A percentile compares a stretch with the other conserved stretches of the same genome.
phyloP scores from a whole-genome alignment of 1,140 invertebrate species.

The Nomia melanderi region DNA sequence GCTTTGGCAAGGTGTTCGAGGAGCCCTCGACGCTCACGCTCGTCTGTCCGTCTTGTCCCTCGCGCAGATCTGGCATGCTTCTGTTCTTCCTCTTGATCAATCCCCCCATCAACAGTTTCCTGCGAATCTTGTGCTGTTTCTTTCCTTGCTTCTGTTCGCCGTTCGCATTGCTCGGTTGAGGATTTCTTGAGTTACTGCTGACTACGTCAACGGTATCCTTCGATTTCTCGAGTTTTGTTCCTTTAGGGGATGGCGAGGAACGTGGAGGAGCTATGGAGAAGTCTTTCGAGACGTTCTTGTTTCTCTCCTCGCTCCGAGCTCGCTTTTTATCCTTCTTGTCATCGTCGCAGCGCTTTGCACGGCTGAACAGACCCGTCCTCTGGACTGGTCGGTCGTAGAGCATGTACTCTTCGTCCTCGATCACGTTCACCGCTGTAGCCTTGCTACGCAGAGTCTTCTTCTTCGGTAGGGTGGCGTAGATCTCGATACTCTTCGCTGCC shows the following conservation, averaged over 20 bases:
- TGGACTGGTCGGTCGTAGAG: conserved; percentile 84
- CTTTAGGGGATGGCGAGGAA: conserved; percentile 81
- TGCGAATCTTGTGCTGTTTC: conserved; percentile 94
- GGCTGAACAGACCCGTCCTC: conserved; percentile 85
- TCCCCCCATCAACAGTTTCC: conserved; percentile 94
- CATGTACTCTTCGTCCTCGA: conserved; percentile 87
- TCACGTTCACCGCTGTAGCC: conserved; percentile 82
- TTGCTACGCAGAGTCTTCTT: conserved; percentile 88
- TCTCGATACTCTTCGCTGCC: conserved; percentile 89
- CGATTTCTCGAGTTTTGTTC: conserved; percentile 80
- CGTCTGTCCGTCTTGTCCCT: conserved; percentile 83
- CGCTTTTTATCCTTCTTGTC: conserved; percentile 89
- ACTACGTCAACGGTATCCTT: conserved; percentile 83
- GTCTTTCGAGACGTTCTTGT: conserved; percentile 86
- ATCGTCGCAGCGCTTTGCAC: conserved; percentile 86
- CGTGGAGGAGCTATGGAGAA: conserved; percentile 84
- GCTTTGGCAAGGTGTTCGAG: conserved; percentile 79
- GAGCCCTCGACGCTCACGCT: conserved; percentile 71
- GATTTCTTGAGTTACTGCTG: conserved; percentile 49
- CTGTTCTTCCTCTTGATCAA: conserved; percentile 93
- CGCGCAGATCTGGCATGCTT: conserved; percentile 94
- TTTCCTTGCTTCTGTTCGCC: conserved; percentile 88
- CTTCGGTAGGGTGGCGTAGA: conserved; percentile 95
- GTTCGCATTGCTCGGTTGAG: conserved; percentile 30
- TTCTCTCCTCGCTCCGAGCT: conserved; percentile 90